These are phyloP conservation scores for Capitulum mitella DNA, from an alignment of 2,888 invertebrate genomes.

Conservation along the genomic window DNA sequence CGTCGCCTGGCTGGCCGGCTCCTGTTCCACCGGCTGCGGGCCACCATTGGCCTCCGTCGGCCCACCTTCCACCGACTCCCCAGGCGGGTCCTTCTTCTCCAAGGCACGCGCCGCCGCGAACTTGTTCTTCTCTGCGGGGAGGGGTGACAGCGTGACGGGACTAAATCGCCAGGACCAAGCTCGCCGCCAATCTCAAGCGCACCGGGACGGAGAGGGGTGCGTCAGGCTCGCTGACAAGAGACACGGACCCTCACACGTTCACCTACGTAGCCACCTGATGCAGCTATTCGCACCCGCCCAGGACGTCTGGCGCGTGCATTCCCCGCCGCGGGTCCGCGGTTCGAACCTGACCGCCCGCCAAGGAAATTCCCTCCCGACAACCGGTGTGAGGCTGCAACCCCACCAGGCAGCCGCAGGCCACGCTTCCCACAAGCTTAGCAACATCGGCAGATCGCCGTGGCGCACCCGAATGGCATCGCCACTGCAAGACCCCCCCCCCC, in stretches of 20 bases:
- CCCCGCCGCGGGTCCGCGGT: no score
- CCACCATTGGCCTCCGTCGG: neutral
- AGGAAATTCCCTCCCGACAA: no score
- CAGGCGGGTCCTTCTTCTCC: neutral
- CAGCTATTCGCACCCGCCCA: no score
- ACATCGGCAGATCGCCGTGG: neutral
- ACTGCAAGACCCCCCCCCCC: no score
- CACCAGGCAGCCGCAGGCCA: neutral
- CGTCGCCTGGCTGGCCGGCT: neutral
- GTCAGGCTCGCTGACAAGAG: no score
- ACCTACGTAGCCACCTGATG: no score
- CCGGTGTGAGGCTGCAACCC: no score
- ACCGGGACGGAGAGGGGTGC: neutral
- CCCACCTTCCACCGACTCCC: neutral
- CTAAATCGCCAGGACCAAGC: neutral
- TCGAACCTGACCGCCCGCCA: no score
- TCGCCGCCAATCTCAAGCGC: neutral
- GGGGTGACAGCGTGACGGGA: neutral
- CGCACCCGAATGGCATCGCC: neutral
- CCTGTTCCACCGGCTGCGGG: neutral
- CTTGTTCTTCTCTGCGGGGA: neutral
- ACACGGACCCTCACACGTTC: no score
- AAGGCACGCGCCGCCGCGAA: neutral
- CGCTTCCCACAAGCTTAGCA: neutral
- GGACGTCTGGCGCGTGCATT: no score